Conservation (phyloP, 35 echinoderm and acorn worm species). For the Apostichopus californicus region DNA sequence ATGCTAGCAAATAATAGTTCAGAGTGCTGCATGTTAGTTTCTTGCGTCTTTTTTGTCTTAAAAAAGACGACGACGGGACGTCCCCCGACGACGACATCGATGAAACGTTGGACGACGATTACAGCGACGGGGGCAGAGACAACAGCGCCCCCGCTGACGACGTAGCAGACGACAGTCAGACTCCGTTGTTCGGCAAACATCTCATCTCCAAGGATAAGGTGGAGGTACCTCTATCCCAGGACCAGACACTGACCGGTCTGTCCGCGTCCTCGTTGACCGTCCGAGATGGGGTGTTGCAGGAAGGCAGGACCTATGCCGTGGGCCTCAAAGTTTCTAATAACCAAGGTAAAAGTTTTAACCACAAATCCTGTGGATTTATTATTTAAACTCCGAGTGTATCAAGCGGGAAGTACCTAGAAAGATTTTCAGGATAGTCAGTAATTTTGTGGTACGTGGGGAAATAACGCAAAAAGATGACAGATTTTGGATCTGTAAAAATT, state of each 20-base stretch:
- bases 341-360: slow-evolving; percentile 38
- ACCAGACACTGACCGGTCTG: slow-evolving; percentile 57
- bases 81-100: not conserved
- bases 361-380: not conserved
- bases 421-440: too few relatives aligned
- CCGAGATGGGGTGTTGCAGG: slow-evolving; percentile 60
- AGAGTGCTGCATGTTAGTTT: too few relatives aligned
- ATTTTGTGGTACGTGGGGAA: too few relatives aligned
- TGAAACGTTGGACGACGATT: not conserved
- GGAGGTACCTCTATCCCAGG: slow-evolving; percentile 14
- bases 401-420: too few relatives aligned
- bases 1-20: too few relatives aligned
- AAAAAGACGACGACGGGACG: not conserved
- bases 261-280: slow-evolving; percentile 64
- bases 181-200: slow-evolving; percentile 44
- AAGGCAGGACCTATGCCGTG: slow-evolving; percentile 83
- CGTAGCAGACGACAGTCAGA: not conserved
- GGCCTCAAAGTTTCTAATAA: slow-evolving; percentile 39
- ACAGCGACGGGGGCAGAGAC: too few relatives aligned
- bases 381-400: too few relatives aligned
- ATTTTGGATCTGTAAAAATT: too few relatives aligned
- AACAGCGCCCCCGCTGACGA: not conserved
- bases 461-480: too few relatives aligned
- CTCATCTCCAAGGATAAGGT: slow-evolving; percentile 45
- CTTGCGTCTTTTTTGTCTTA: too few relatives aligned